Evolutionary conservation across 37 sponge, comb jelly and placozoan species (phyloP), one percentile per base, ranked within the genome.

Genomic region (Crambe crambe): DNA sequence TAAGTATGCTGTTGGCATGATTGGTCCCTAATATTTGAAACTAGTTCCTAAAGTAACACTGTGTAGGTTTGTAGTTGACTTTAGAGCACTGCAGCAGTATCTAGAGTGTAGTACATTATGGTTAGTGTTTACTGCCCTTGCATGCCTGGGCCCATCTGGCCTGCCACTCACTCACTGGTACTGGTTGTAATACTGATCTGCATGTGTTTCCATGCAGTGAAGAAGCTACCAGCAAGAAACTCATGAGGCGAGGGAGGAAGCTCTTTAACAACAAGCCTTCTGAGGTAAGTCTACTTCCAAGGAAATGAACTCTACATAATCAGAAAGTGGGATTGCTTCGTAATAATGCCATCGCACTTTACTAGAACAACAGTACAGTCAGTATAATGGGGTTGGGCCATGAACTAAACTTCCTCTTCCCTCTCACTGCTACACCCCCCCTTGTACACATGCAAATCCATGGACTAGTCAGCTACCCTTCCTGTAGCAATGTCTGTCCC

Each of bases 241-340:
- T 66, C 35, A 43, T 79, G 75, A 78, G 87, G 63, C 82, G 74
- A 82, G 87, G 82, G 6, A 58, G 83, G 29, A 85, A 86, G 69
- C 60, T 70, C 23, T 89, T 89, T 65, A 89, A 84, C 60, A 75
- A 40, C 60, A 75, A 79, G 3, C 90, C 90, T 40, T 60, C 63
- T 15, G 86, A 92, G 73, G 93, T 92, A 34, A 47, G 51, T 47
- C 12, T 47, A 15, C 12, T 12, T 15, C 6, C 6, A 12, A 47
- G 12, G 51, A 47, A 6, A 15, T 47, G 51, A 15, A 47, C 51
- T 47, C 10, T 47, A 47, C 51, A 6, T 12, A n/a, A n/a, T n/a
- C n/a, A n/a, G 12, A 47, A 47, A 12, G 51, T 12, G 6, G 6
- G 12, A 47, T 47, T 47, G 12, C 12, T 47, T 47, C 12, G n/a